A percentile compares a stretch with the other conserved stretches of the same genome.
Evolutionary conservation across 64 coral and sea anemone genomes (phyloP).

Genomic region (Porites lutea): DNA sequence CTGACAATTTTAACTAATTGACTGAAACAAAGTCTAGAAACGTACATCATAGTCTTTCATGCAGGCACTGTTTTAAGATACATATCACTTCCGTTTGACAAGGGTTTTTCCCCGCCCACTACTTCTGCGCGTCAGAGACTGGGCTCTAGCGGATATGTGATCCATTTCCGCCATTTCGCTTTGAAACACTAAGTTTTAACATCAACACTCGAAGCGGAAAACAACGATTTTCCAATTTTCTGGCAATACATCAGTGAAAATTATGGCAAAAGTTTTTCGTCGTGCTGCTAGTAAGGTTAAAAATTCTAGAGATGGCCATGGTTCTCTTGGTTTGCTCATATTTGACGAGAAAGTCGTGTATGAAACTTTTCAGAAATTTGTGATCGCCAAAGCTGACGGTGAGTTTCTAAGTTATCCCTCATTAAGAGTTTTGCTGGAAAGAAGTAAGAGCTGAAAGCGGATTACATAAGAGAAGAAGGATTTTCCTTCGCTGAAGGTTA

Average conservation of each 20-base stretch:
- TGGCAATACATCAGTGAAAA: too few species aligned
- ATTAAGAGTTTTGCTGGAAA: too few species aligned
- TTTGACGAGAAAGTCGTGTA: conserved; percentile 86
- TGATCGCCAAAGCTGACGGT: conserved; percentile 69
- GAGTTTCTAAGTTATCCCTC: background rate
- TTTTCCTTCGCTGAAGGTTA: too few species aligned
- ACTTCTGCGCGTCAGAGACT: too few species aligned
- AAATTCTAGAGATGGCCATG: conserved; percentile 74
- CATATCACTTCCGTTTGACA: too few species aligned
- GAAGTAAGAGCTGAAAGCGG: too few species aligned
- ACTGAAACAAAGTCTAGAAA: too few species aligned
- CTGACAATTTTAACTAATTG: too few species aligned
- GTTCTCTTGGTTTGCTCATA: conserved; percentile 80
- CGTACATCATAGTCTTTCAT: too few species aligned
- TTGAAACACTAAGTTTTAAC: background rate
- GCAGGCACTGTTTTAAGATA: too few species aligned
- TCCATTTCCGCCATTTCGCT: background rate
- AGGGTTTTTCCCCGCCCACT: too few species aligned
- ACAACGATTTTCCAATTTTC: background rate
- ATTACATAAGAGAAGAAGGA: too few species aligned
- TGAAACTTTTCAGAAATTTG: conserved; percentile 76
- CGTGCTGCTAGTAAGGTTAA: conserved; percentile 80
- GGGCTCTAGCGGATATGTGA: background rate
- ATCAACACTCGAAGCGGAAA: background rate
- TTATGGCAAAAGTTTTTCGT: conserved; percentile 77